These are phyloP conservation scores for Caretta caretta DNA, from an alignment of 2,113 vertebrate genomes.

Conservation along the genomic window DNA sequence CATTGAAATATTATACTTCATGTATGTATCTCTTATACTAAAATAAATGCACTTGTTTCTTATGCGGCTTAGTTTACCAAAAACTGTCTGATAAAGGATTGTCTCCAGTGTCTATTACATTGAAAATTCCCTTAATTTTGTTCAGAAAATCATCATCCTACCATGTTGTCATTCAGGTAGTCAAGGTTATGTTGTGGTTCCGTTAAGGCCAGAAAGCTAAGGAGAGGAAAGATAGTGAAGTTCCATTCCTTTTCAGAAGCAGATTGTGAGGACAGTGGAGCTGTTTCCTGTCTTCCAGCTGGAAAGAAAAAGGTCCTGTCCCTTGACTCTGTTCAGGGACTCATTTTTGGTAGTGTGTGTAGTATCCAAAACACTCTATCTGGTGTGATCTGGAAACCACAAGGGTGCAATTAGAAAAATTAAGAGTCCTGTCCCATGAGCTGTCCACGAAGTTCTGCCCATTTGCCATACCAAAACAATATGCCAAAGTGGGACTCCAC, in stretches of 20 bases:
- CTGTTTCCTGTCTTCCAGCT: background rate
- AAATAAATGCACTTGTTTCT: background rate
- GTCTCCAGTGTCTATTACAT: background rate
- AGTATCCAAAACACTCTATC: background rate
- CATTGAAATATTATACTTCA: background rate
- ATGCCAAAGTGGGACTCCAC: no score
- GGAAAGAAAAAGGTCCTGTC: background rate
- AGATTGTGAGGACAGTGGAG: background rate
- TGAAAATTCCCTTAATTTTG: background rate
- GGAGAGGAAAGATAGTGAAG: background rate
- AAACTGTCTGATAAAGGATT: background rate
- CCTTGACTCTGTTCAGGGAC: background rate
- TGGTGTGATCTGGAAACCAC: background rate
- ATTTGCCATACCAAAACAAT: no score
- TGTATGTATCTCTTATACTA: background rate
- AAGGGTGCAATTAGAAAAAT: background rate
- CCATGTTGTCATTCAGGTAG: accelerated
- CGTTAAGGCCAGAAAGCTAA: background rate
- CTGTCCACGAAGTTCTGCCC: no score
- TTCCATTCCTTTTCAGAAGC: background rate
- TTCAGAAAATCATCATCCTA: background rate
- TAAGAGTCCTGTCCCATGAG: background rate
- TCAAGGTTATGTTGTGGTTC: background rate
- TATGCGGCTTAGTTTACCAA: background rate
- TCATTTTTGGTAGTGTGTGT: background rate